phyloP scores from a whole-genome alignment of 2,113 vertebrate genomes.

The Oenanthe melanoleuca region DNA sequence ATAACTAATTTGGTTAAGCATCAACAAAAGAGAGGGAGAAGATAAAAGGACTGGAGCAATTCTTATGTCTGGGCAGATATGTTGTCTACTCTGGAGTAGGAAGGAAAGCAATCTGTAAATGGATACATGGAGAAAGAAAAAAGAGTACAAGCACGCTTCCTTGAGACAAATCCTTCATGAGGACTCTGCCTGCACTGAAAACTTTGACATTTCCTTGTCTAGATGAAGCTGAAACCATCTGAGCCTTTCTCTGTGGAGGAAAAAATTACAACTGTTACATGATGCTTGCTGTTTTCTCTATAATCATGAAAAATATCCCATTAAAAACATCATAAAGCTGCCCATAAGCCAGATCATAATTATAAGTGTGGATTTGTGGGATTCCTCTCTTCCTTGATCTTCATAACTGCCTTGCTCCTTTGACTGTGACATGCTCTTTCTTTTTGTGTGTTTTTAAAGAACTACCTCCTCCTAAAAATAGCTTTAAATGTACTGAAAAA shows the following conservation, averaged over 20 bases:
- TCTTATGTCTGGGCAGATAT: not conserved
- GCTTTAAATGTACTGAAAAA: not conserved
- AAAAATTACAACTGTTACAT: conserved; percentile 45
- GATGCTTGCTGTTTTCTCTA: conserved; percentile 39
- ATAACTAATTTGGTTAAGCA: not conserved
- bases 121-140: not conserved
- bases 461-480: conserved; percentile 5
- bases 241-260: not conserved
- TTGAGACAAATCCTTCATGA: not conserved
- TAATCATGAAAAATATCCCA: conserved; percentile 61
- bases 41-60: not conserved
- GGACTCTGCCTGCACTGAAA: not conserved
- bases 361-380: conserved; percentile 21
- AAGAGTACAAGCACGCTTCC: not conserved
- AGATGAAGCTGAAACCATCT: conserved; percentile 25
- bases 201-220: not conserved
- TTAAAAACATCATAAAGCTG: conserved; percentile 54
- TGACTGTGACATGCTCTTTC: not conserved
- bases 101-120: not conserved
- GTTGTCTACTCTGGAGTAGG: not conserved
- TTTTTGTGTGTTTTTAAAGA: not conserved
- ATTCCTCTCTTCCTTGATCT: conserved; percentile 54
- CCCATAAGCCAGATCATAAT: conserved; percentile 49
- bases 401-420: not conserved
- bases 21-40: not conserved